Conservation (phyloP, 1,140 invertebrate genomes). For the Heterodera schachtii region DNA sequence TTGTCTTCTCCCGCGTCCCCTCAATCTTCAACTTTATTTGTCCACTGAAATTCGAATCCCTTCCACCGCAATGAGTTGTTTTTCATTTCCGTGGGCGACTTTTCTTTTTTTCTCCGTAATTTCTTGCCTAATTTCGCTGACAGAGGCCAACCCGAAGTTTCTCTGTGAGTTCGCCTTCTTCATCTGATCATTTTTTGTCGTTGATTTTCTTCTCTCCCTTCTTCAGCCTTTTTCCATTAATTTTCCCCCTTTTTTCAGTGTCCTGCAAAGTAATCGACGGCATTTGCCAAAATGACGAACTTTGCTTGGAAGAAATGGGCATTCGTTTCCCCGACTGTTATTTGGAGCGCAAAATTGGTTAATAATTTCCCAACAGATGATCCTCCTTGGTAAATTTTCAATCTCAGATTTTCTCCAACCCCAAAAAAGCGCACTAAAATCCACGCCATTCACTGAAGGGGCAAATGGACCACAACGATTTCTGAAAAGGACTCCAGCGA, state of each 20-base stretch:
- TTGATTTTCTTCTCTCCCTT: no score
- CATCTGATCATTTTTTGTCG: neutral
- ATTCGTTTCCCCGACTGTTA: constrained; percentile 39
- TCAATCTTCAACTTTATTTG: no score
- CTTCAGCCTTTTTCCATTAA: neutral
- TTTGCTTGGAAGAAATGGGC: constrained; percentile 40
- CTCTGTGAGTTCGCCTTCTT: constrained; percentile 13
- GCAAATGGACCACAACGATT: constrained; percentile 2
- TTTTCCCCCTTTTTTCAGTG: constrained; percentile 15
- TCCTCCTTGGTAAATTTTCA: neutral
- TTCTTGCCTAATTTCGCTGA: neutral
- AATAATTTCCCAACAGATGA: neutral
- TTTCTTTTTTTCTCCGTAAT: neutral
- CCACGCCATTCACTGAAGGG: neutral
- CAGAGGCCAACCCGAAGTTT: constrained; percentile 12
- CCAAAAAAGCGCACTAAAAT: neutral
- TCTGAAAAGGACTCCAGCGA: constrained; percentile 28
- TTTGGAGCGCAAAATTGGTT: constrained; percentile 20
- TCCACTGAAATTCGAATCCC: neutral
- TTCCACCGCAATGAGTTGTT: no score
- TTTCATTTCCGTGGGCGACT: neutral
- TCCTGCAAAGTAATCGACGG: constrained; percentile 39
- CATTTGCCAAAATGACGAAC: constrained; percentile 36
- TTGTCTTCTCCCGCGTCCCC: no score
- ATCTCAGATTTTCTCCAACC: neutral